Base-by-base conservation (phyloP, 2,888 invertebrate species). In the Artemia sinica region DNA sequence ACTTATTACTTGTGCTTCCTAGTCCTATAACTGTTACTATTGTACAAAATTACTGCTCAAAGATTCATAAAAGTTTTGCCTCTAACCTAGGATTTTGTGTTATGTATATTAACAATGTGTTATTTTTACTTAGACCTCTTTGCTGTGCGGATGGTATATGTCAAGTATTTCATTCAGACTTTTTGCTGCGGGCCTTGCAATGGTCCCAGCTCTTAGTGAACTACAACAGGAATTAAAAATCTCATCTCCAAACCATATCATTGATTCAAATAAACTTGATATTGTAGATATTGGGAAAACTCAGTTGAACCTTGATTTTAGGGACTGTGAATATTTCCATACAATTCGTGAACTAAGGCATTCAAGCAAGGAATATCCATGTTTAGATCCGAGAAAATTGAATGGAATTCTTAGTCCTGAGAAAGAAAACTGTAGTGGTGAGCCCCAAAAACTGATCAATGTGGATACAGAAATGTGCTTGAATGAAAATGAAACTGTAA, bases 191-290 rank as follows among this genome's bases (percentile, higher is more conserved):
- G 63, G 63, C 63, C 63, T 58, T 58, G 63, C 63, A 18, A 58
- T 58, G 63, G 63, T 58, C 63, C 63, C 63, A 58, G 63, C 63
- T 18, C 63, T 58, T 9, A 58, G 63, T 58, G 63, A 58, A 58
- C 28, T 28, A 18, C 63, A 58, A 10, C 63, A n/a, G 8, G 63
- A 58, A 28, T 10, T 58, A 10, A 58, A 58, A 58, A 58, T 58
- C 28, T n/a, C 63, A 18, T 28, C 63, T 18, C 63, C 63, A 10
- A 28, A 28, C 63, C n/a, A 28, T 58, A 58, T 58, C 12, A 8
- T 28, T 58, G 11, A 58, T 18, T 28, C n/a, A 28, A 58, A 9
- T 18, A 58, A 28, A n/a, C 28, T 58, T 18, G 63, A 58, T 28
- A 18, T 18, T 58, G n/a, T 58, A 28, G 63, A 28, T 28, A n/a